Evolutionary conservation across 1,140 invertebrate species (phyloP).

Genomic region (Idris sp.): DNA sequence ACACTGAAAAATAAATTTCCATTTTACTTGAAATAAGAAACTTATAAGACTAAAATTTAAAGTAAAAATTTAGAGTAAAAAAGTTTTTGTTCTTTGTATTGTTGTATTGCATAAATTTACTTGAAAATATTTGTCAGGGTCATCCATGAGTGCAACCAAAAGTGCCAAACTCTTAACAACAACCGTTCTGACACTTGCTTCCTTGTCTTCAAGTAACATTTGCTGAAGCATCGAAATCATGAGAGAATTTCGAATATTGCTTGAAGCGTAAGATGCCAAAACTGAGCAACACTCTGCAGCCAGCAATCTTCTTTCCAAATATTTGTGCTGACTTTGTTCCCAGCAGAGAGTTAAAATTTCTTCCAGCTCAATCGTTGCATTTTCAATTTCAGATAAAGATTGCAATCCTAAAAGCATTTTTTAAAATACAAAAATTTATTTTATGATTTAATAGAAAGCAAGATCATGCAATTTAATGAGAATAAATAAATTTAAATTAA

Average conservation of each 20-base stretch:
- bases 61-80: too few species aligned
- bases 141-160: slow-evolving; percentile 82
- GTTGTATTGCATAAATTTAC: slow-evolving; percentile 68
- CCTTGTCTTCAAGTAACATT: slow-evolving; percentile 85
- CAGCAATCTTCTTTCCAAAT: slow-evolving; percentile 83
- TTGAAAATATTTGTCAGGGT: slow-evolving; percentile 84
- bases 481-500: too few species aligned
- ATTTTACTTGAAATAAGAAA: not conserved
- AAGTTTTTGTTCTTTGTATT: too few species aligned
- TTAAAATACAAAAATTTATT: not conserved
- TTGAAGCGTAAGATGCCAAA: slow-evolving; percentile 85
- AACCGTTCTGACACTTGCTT: slow-evolving; percentile 81
- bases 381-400: slow-evolving; percentile 80
- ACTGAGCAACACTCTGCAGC: slow-evolving; percentile 86
- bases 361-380: slow-evolving; percentile 80
- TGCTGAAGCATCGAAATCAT: slow-evolving; percentile 87
- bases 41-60: too few species aligned
- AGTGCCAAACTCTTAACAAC: slow-evolving; percentile 83
- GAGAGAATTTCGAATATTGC: slow-evolving; percentile 84
- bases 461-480: too few species aligned
- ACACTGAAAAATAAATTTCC: slow-evolving; percentile 71
- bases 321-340: slow-evolving; percentile 87
- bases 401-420: slow-evolving; percentile 78
- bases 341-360: slow-evolving; percentile 88
- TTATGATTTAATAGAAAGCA: not conserved